Base-by-base conservation (phyloP, 2,797 vertebrate species). In the Cirrhinus mrigala region DNA sequence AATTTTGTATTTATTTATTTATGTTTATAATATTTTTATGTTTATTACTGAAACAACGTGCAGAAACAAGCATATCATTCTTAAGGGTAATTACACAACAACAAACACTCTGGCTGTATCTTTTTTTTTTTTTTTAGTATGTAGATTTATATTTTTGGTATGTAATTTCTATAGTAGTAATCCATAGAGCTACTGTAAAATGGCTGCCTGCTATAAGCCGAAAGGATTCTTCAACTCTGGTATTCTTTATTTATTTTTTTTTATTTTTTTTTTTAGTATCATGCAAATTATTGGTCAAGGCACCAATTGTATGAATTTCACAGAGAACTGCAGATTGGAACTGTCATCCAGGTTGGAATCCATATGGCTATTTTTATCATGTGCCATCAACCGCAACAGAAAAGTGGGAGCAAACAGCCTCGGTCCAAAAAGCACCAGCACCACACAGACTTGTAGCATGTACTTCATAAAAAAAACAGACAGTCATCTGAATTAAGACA, bases 311-410 rank as follows among this genome's bases (percentile, higher is more conserved):
- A 33, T 48, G 7, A 74, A 62, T 76, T 6, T 66, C 3, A 46
- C 40, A 40, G 22, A 27, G 15, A 66, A 66, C 20, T 29, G 3
- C 24, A 60, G 6, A 29, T 62, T 82, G n/a, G 76, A 85, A 69
- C 68, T 56, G 86, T 93, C 93, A 95, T 95, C 94, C 93, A 92
- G 95, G 96, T 95, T 95, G 94, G 95, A 95, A 97, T 97, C 97
- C 94, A 94, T 96, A 96, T 95, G 95, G 95, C 96, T 96, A 94
- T 94, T 95, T 95, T 96, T 96, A 97, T 97, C 98, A 99, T 99
- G 98, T 99, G 98, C 98, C 98, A 98, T 99, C 98, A 99, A 99
- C 98, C 98, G 98, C 98, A 99, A 99, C 98, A 99, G 98, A 99
- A 99, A 99, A 99, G 98, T 99, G 98, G 98, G 97, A 98, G 97